Conservation (phyloP, 2,888 invertebrate species). For the Esperia sulphurella region DNA sequence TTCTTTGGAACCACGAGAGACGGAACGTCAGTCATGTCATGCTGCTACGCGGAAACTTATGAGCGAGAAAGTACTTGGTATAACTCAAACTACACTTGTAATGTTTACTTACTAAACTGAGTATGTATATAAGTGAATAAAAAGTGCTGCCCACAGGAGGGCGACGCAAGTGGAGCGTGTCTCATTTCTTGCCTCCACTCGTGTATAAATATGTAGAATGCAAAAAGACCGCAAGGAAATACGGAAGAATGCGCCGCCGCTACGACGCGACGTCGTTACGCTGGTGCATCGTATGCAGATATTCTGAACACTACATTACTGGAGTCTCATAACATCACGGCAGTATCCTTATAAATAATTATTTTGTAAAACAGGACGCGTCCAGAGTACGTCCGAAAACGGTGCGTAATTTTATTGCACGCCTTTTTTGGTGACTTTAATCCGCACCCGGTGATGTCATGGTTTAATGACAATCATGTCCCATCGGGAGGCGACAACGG, state of each 20-base stretch:
- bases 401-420: background rate
- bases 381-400: background rate
- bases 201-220: constrained; percentile 49
- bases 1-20: constrained; percentile 49
- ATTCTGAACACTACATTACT: constrained; percentile 2
- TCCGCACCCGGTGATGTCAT: background rate
- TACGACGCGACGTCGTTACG: constrained; percentile 12
- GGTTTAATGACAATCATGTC: background rate
- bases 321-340: background rate
- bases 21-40: constrained; percentile 15
- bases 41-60: constrained; percentile 34
- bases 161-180: constrained; percentile 58
- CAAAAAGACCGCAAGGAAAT: constrained; percentile 57
- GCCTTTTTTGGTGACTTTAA: background rate
- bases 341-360: background rate
- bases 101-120: constrained; percentile 11
- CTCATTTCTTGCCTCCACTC: constrained; percentile 54
- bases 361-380: background rate
- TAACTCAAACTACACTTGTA: constrained; percentile 30
- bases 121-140: constrained; percentile 25
- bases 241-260: constrained; percentile 48
- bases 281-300: constrained; percentile 12
- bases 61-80: constrained; percentile 31
- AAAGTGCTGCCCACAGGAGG: constrained; percentile 37
- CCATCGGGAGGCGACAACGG: background rate